Evolutionary conservation across 1,140 invertebrate genomes (phyloP).

Genomic region (Sitobion miscanthi): DNA sequence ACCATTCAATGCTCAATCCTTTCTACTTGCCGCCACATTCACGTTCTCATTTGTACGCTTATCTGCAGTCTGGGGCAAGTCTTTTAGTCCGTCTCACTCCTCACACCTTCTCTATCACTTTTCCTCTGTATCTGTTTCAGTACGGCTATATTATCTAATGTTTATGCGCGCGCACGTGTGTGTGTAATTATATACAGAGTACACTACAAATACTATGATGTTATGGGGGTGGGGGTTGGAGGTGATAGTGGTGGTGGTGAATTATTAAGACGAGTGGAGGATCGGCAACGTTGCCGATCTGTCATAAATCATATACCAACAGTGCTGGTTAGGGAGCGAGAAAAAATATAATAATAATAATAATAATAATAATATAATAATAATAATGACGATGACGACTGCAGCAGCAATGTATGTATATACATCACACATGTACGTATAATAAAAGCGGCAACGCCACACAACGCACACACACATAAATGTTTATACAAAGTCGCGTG

Average conservation of each 20-base stretch:
- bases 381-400: constrained; percentile 21
- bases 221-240: not conserved
- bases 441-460: constrained; percentile 35
- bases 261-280: not conserved
- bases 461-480: not conserved
- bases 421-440: not conserved
- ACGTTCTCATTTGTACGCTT: not conserved
- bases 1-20: not conserved
- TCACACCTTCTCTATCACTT: not conserved
- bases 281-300: not conserved
- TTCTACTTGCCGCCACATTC: not conserved
- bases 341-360: constrained; percentile 20
- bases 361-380: constrained; percentile 28
- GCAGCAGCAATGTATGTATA: not conserved
- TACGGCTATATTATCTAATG: not conserved
- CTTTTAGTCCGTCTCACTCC: not conserved
- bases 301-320: not conserved
- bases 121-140: not conserved
- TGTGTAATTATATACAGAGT: not conserved
- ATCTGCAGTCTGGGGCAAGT: not conserved
- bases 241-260: not conserved
- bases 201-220: not conserved
- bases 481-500: not conserved
- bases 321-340: not conserved
- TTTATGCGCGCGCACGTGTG: not conserved